A percentile compares a stretch with the other conserved stretches of the same genome.
Evolutionary conservation across 1,140 invertebrate genomes (phyloP).

Genomic region (Zaprionus capensis): DNA sequence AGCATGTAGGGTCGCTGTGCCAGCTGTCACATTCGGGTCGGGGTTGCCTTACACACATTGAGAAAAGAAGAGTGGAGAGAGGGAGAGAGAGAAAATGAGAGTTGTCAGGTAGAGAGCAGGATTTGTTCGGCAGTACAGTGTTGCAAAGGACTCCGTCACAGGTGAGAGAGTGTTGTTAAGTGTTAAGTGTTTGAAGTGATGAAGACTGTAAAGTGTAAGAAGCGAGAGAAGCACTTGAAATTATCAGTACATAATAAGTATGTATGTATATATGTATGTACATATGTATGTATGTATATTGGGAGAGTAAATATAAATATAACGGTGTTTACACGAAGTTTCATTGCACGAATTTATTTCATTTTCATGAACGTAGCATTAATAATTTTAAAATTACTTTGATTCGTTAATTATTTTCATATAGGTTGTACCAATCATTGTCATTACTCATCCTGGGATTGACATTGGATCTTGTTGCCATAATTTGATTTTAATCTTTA

Average conservation of each 20-base stretch:
- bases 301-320: too few relatives aligned
- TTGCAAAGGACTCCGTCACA: constrained; percentile 14
- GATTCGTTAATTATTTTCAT: not conserved
- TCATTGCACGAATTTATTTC: too few relatives aligned
- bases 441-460: constrained; percentile 1
- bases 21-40: constrained; percentile 51
- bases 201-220: not conserved
- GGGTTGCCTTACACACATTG: constrained; percentile 28
- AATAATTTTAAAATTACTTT: too few relatives aligned
- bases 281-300: too few relatives aligned
- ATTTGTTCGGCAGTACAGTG: not conserved
- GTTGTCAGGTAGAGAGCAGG: constrained; percentile 52
- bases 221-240: constrained; percentile 42
- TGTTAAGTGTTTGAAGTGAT: constrained; percentile 10
- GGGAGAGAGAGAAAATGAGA: constrained; percentile 11
- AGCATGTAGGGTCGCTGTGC: not conserved
- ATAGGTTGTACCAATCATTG: constrained; percentile 50
- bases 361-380: too few relatives aligned
- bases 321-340: too few relatives aligned
- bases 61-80: not conserved
- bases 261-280: too few relatives aligned
- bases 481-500: not conserved
- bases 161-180: constrained; percentile 41
- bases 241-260: constrained; percentile 7
- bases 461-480: too few relatives aligned